Evolutionary conservation across 2,113 vertebrate genomes (phyloP).

Genomic region (Ptychochromis oligacanthus): DNA sequence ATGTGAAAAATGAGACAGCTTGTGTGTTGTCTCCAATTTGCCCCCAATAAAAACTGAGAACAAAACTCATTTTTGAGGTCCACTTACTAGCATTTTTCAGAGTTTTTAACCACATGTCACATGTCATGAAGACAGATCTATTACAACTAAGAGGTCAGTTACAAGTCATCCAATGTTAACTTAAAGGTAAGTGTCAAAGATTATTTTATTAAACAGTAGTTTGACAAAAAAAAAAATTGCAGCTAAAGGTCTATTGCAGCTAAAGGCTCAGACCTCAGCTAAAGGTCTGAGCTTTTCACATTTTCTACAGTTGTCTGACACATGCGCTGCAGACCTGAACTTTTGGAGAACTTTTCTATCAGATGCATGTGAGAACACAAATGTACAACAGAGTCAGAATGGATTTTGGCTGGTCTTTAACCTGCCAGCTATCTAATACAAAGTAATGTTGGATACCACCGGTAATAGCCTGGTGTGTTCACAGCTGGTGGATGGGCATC

Average conservation of each 20-base stretch:
- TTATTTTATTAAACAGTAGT: accelerated
- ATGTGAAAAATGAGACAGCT: background rate
- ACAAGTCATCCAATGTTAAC: too few relatives aligned
- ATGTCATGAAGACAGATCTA: too few relatives aligned
- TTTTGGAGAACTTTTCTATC: background rate
- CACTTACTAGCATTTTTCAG: background rate
- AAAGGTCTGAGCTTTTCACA: background rate
- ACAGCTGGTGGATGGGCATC: background rate
- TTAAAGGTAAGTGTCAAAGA: background rate
- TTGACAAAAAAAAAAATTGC: too few relatives aligned
- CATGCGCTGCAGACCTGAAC: background rate
- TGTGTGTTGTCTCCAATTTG: background rate
- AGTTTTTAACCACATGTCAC: background rate
- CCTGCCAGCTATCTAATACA: background rate
- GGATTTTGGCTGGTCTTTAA: background rate
- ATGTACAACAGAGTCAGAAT: background rate
- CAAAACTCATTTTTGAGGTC: background rate
- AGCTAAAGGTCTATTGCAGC: too few relatives aligned
- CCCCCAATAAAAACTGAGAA: background rate
- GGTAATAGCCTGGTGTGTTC: background rate
- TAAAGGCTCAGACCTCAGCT: too few relatives aligned
- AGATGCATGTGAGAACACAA: background rate
- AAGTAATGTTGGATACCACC: background rate
- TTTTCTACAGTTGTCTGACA: background rate
- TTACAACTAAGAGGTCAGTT: too few relatives aligned